Conservation (phyloP, 2,888 invertebrate genomes). For the Drosophila falleni region DNA sequence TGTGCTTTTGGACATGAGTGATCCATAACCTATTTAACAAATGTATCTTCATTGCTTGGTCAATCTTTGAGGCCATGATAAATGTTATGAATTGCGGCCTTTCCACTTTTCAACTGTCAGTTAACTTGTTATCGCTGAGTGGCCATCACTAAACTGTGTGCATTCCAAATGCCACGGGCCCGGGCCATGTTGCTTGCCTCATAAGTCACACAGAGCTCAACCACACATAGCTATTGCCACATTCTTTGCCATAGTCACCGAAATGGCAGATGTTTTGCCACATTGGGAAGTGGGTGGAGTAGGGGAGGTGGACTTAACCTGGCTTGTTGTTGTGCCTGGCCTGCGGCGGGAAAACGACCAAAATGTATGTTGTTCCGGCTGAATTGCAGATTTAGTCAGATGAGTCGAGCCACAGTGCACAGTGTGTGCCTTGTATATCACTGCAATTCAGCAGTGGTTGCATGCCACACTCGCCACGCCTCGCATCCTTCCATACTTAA, state of each 20-base stretch:
- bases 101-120: slow-evolving; percentile 28
- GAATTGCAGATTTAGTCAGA: slow-evolving; percentile 68
- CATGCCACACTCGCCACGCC: slow-evolving; percentile 5
- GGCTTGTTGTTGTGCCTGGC: slow-evolving; percentile 33
- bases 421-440: slow-evolving; percentile 32
- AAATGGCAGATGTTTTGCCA: slow-evolving; percentile 61
- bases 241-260: slow-evolving; percentile 69
- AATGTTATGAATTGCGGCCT: slow-evolving; percentile 1
- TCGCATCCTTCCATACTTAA: slow-evolving; percentile 5
- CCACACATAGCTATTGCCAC: slow-evolving; percentile 33
- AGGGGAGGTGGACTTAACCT: slow-evolving; percentile 18
- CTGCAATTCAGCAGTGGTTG: slow-evolving; percentile 19
- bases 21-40: neutral
- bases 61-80: slow-evolving; percentile 8
- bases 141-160: slow-evolving; percentile 55
- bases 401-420: slow-evolving; percentile 27
- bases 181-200: slow-evolving; percentile 54
- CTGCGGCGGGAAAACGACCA: slow-evolving; percentile 63
- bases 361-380: slow-evolving; percentile 75
- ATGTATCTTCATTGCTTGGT: neutral
- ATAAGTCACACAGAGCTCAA: slow-evolving; percentile 58
- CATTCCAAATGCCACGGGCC: slow-evolving; percentile 39
- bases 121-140: slow-evolving; percentile 62
- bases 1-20: neutral
- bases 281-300: slow-evolving; percentile 56